Base-by-base conservation (phyloP, 2,797 vertebrate genomes). In the Scolopax bukidnonensis region DNA sequence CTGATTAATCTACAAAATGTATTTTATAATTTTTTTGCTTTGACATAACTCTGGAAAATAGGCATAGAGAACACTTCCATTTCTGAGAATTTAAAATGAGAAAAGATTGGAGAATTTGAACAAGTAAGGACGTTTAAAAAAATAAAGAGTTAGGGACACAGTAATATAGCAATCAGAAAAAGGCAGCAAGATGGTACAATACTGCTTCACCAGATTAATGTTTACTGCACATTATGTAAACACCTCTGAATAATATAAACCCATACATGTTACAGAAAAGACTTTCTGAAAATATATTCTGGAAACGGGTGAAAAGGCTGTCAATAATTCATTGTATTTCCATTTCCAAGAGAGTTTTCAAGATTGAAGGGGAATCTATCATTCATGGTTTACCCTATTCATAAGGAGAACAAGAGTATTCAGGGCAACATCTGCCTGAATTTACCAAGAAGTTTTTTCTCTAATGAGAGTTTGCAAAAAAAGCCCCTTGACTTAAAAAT, bases 361-460 rank as follows among this genome's bases (percentile, higher is more conserved):
- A 65, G 53, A 86, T 4, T 69, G 79, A 90, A 71, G 33, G 15
- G 3, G 45, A 90, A 73, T 32, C 54, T 45, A 12, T 71, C 16
- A 24, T 67, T 81, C 53, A 74, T 85, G 6, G 10, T 85, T 47
- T 81, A 68, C 68, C 28, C 8, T 70, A 27, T 40, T 75, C 64
- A 75, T 32, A 83, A 75, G 65, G 10, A 81, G 28, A 77, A 67
- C 18, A 63, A 57, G 38, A 71, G 27, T 89, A 95, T 86, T 70
- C 65, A 95, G 74, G 76, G 54, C 76, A 93, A 88, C 73, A 93
- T 84, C 91, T 95, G 76, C 38, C 61, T 76, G 65, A 94, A 65
- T 91, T 73, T 93, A 67, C 48, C 28, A 85, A n/a, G 30, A 85
- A 77, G 87, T 85, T 32, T 74, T 82, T 51, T 59, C 67, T 71